Base-by-base conservation (phyloP, 1,140 invertebrate species). In the Andrena cerasifolii region DNA sequence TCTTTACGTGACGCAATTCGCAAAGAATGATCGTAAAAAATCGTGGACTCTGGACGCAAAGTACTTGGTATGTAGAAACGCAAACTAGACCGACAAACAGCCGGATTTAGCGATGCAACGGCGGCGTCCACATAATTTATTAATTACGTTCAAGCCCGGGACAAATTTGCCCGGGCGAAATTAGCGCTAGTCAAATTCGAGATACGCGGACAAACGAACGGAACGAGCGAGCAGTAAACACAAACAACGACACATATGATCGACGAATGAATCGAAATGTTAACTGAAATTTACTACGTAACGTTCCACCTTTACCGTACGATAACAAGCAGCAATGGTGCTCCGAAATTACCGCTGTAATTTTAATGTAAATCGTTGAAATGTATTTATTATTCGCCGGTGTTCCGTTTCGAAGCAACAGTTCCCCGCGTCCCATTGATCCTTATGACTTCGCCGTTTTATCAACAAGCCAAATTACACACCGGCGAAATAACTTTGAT, bases 121-220 rank as follows among this genome's bases (percentile, higher is more conserved):
- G 7, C 33, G 36, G 59, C n/a, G 47, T 51, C 21, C 53, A 61
- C 54, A 75, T 65, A 65, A 76, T 72, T 54, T 59, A 72, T 54
- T 80, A 82, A 84, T 83, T 79, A 59, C 59, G 36, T 76, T 33
- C 31, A 84, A 83, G 66, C 78, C 53, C 51, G 62, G 45, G n/a
- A 62, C 59, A 49, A 70, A 67, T 63, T 75, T 78, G 33, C 65
- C 56, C 47, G 33, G 43, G 8, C 45, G 61, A 67, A 83, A 83
- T 80, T 79, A 79, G 77, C 61, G 70, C 61, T 51, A 36, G 66
- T 61, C 77, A 75, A 74, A 83, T 83, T 79, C 26, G 36, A 43
- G 43, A 49, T 58, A 59, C 45, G 62, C 21, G 45, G 45, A 67
- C 68, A 74, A 79, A 84, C 76, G 79, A 63, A 62, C 62, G 70